These are phyloP conservation scores for Euplexia lucipara DNA, from an alignment of 2,888 invertebrate species.

Conservation along the genomic window DNA sequence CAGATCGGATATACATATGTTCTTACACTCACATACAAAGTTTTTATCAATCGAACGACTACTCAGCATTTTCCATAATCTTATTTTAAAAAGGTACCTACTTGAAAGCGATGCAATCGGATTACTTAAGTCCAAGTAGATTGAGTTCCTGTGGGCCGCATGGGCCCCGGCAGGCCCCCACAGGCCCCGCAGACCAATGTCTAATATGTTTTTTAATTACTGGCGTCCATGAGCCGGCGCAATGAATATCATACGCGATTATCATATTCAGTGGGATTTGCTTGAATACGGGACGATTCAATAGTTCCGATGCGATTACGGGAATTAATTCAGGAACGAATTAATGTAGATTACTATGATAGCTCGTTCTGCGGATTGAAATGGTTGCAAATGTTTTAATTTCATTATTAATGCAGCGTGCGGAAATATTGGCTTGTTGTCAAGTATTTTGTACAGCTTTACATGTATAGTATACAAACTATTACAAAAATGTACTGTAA, in stretches of 20 bases:
- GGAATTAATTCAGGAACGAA: constrained; percentile 70
- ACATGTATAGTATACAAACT: not conserved
- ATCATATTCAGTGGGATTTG: constrained; percentile 77
- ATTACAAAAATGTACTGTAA: not conserved
- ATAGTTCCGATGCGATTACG: constrained; percentile 72
- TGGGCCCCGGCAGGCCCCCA: constrained; percentile 41
- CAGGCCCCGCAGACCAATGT: constrained; percentile 55
- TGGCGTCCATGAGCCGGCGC: constrained; percentile 50
- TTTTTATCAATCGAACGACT: constrained; percentile 58
- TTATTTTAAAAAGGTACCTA: constrained; percentile 75
- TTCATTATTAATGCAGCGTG: constrained; percentile 54
- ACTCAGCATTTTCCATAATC: constrained; percentile 75
- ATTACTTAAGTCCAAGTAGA: constrained; percentile 74
- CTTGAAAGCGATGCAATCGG: constrained; percentile 75
- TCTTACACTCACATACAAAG: constrained; percentile 38
- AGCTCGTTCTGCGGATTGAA: constrained; percentile 59
- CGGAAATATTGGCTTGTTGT: constrained; percentile 20
- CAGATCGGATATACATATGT: not conserved
- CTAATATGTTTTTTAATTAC: constrained; percentile 87
- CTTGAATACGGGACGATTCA: constrained; percentile 74
- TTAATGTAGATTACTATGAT: constrained; percentile 77
- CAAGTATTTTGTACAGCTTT: not conserved
- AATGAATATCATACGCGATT: constrained; percentile 73
- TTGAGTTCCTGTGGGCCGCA: constrained; percentile 59
- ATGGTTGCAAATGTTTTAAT: constrained; percentile 58